These are phyloP conservation scores for Brachyopa scutellaris DNA, from an alignment of 2,888 invertebrate genomes.

Conservation along the genomic window DNA sequence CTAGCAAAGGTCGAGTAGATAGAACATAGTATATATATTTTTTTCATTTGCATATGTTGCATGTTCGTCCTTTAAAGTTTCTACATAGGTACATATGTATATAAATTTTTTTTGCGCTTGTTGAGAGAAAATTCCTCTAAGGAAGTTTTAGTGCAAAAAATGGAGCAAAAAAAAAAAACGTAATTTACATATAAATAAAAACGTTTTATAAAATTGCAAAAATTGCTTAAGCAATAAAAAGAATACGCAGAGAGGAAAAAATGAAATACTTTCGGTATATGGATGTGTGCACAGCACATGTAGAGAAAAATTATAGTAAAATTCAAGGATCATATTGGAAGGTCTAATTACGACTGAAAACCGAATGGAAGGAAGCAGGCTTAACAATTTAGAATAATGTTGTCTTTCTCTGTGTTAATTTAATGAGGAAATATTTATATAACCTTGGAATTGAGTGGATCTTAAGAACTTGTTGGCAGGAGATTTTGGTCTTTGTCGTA, in stretches of 20 bases:
- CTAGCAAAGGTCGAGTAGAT: conserved; percentile 27
- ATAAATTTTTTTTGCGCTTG: conserved; percentile 12
- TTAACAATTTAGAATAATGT: not conserved
- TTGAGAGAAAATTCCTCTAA: conserved; percentile 7
- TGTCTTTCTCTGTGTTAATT: too few relatives aligned
- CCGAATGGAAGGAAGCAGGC: not conserved
- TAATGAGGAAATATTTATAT: too few relatives aligned
- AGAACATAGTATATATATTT: conserved; percentile 1
- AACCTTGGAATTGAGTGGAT: too few relatives aligned
- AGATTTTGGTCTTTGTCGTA: too few relatives aligned
- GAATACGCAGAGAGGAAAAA: too few relatives aligned
- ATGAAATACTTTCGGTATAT: conserved; percentile 20
- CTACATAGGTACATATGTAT: not conserved
- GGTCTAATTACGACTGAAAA: conserved; percentile 1
- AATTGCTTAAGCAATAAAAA: conserved; percentile 9
- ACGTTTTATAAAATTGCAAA: conserved; percentile 52
- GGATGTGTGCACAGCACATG: too few relatives aligned
- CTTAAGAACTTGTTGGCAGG: too few relatives aligned
- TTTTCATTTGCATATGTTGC: conserved; percentile 62
- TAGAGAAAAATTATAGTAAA: conserved; percentile 21
- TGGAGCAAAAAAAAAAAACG: too few relatives aligned
- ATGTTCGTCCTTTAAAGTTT: conserved; percentile 55
- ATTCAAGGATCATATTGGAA: not conserved
- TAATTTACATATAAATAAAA: conserved; percentile 61
- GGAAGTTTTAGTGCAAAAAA: not conserved